Evolutionary conservation across 2,888 invertebrate species (phyloP).

Genomic region (Pachydiplax longipennis): DNA sequence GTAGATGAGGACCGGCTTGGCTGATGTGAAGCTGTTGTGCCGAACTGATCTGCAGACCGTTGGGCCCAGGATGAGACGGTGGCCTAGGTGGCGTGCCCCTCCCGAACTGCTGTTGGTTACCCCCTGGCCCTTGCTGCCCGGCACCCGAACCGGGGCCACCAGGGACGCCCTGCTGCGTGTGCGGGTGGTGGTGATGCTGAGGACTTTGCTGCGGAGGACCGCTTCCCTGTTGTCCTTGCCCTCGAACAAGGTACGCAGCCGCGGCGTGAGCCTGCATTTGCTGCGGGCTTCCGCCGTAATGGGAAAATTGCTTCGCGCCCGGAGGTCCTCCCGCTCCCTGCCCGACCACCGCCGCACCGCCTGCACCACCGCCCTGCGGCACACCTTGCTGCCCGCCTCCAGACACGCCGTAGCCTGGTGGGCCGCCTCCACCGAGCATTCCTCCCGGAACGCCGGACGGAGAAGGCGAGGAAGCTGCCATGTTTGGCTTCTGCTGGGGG

Average conservation of each 20-base stretch:
- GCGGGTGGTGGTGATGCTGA: constrained; percentile 41
- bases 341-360: constrained; percentile 4
- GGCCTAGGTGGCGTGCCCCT: constrained; percentile 64
- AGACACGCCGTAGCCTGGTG: constrained; percentile 17
- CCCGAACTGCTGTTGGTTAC: constrained; percentile 58
- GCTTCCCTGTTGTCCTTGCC: neutral
- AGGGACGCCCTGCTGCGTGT: constrained; percentile 49
- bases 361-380: constrained; percentile 13
- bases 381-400: constrained; percentile 20
- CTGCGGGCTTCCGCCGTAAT: constrained; percentile 31
- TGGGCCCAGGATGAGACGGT: constrained; percentile 61
- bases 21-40: constrained; percentile 87
- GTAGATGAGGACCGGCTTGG: constrained; percentile 76
- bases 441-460: constrained; percentile 15
- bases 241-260: constrained; percentile 10
- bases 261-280: constrained; percentile 37
- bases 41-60: constrained; percentile 83
- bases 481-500: constrained; percentile 32
- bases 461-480: constrained; percentile 24
- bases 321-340: constrained; percentile 25
- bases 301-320: constrained; percentile 12
- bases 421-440: constrained; percentile 25
- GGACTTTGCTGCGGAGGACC: constrained; percentile 35
- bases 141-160: constrained; percentile 59
- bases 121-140: constrained; percentile 59